Base-by-base conservation (phyloP, 1,140 invertebrate species). In the Drosophila quadrilineata region DNA sequence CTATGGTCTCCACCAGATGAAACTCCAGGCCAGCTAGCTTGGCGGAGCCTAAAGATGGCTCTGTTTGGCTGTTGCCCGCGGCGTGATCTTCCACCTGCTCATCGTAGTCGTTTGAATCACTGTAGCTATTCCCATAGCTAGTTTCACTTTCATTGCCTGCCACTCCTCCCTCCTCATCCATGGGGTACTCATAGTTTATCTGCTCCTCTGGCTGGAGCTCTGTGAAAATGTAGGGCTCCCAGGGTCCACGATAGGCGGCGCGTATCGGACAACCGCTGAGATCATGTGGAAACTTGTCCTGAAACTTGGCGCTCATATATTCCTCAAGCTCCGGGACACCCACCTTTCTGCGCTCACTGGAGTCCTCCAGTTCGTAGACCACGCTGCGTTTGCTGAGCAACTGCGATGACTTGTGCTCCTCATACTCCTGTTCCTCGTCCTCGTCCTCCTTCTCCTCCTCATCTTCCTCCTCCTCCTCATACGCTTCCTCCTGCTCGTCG, bases 141-240 rank as follows among this genome's bases (percentile, higher is more conserved):
- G 6, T 6, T 3, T 19, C 33, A 26, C 24, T 64, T 2, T 17
- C 41, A 0, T 64, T 36, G 1, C 6, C 12, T 8, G 10, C 14
- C 14, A 10, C 31, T 28, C 26, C 19, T 21, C 35, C 53, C 4
- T 53, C 40, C 3, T 70, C 63, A 12, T 43, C 10, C 2, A 12
- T 43, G 6, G 0, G 6, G 6, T 21, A 6, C 5, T 28, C 40
- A 1, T 14, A 9, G 5, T 43, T 12, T 5, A 6, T 6, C n/a
- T 26, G 21, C 10, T 10, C 8, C 12, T 36, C 35, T 8, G 35
- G 19, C 12, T 50, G 12, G 10, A 71, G 38, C n/a, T n/a, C n/a
- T n/a, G 56, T 63, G 26, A 86, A 88, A 6, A 89, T 89, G 26
- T 88, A 89, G 0, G 87, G 87, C 40, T 89, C 87, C 87, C 87